A percentile compares a stretch with the other conserved stretches of the same genome.
These are phyloP conservation scores for Myripristis murdjan DNA, from an alignment of 2,797 vertebrate genomes.

Conservation along the genomic window DNA sequence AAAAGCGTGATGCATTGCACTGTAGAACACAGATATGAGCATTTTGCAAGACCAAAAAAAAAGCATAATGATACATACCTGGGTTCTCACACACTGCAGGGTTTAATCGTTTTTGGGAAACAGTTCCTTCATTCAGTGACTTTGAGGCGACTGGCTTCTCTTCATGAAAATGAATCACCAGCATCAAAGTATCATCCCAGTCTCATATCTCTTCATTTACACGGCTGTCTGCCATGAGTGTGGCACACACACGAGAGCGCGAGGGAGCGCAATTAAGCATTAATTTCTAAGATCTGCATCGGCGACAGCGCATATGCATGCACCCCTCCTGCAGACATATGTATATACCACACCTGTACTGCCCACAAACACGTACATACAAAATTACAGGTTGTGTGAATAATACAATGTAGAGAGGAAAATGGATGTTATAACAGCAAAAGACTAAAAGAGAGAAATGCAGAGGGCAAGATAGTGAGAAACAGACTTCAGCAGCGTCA, in stretches of 20 bases:
- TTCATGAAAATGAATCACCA: constrained; percentile 75
- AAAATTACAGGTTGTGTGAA: not conserved
- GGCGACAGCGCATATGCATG: constrained; percentile 21
- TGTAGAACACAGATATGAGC: no score
- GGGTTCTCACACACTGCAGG: not conserved
- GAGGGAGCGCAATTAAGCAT: constrained; percentile 33
- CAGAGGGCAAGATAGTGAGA: not conserved
- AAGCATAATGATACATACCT: not conserved
- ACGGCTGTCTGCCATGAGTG: constrained; percentile 55
- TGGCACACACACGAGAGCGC: constrained; percentile 14
- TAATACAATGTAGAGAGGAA: constrained; percentile 16
- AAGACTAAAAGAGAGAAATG: constrained; percentile 3
- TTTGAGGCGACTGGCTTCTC: constrained; percentile 56
- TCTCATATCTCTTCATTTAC: constrained; percentile 75
- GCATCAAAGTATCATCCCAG: constrained; percentile 63
- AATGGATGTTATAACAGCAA: constrained; percentile 24
- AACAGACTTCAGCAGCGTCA: constrained; percentile 18
- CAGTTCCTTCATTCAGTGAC: constrained; percentile 37
- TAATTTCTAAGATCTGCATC: constrained; percentile 40
- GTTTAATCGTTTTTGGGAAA: constrained; percentile 10
- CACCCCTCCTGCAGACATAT: not conserved
- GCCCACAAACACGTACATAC: not conserved
- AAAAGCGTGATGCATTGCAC: no score
- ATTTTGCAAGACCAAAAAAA: no score
- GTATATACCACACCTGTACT: no score